Conservation (phyloP, 1,140 invertebrate genomes). For the Wiebesia pumilae region DNA sequence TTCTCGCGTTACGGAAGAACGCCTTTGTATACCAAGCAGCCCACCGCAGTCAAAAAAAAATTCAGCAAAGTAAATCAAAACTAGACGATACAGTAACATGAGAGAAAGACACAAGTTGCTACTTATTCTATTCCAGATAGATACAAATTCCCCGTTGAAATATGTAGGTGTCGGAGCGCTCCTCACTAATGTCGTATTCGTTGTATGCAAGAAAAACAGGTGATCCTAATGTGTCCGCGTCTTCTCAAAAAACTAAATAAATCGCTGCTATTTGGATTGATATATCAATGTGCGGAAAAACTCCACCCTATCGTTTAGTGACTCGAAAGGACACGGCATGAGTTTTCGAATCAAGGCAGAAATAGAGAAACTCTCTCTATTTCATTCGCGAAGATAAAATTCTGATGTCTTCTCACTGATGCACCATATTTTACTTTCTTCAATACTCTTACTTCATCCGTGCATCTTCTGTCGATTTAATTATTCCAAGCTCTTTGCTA, state of each 20-base stretch:
- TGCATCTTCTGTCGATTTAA: neutral
- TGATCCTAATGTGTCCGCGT: too few relatives aligned
- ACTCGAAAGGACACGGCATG: too few relatives aligned
- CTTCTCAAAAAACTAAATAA: neutral
- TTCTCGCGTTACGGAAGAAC: neutral
- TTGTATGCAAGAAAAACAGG: too few relatives aligned
- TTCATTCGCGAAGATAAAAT: neutral
- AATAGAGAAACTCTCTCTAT: neutral
- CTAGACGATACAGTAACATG: too few relatives aligned
- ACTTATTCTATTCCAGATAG: conserved; percentile 14
- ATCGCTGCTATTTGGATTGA: neutral
- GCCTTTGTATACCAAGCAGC: neutral
- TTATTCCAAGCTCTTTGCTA: neutral
- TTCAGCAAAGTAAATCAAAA: conserved; percentile 18
- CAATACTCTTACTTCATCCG: neutral
- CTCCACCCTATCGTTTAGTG: neutral
- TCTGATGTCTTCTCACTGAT: neutral
- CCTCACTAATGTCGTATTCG: too few relatives aligned
- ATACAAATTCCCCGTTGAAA: conserved; percentile 51
- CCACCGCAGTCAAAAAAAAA: neutral
- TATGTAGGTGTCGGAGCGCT: conserved; percentile 34
- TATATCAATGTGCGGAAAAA: neutral
- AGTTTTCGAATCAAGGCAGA: neutral
- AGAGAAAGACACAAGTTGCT: too few relatives aligned
- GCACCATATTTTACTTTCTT: neutral